phyloP scores from a whole-genome alignment of 2,113 vertebrate species.

The Picathartes gymnocephalus region DNA sequence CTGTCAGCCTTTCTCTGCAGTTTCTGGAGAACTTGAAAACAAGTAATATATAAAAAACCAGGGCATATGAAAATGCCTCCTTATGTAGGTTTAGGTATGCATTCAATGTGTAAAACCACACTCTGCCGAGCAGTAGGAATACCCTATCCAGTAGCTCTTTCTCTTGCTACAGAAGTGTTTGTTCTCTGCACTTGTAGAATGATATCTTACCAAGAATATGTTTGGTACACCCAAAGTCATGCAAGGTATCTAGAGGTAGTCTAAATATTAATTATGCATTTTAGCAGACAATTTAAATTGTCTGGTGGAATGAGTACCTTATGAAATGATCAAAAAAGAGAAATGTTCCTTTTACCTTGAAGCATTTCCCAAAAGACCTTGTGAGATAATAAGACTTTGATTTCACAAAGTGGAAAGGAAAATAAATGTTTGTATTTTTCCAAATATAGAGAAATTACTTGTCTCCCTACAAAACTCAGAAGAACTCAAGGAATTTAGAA shows the following conservation, averaged over 20 bases:
- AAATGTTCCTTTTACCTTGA: neutral
- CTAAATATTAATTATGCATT: neutral
- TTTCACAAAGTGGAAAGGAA: neutral
- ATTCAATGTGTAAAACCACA: neutral
- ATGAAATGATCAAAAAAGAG: neutral
- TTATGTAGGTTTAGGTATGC: neutral
- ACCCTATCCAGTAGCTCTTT: neutral
- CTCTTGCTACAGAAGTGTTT: neutral
- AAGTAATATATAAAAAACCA: neutral
- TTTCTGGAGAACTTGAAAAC: neutral
- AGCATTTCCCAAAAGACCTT: neutral
- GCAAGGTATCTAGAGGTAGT: neutral
- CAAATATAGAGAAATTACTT: neutral
- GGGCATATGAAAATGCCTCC: neutral
- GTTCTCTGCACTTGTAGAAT: neutral
- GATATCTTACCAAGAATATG: neutral
- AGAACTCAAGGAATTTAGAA: neutral
- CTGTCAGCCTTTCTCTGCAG: neutral
- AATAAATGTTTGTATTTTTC: neutral
- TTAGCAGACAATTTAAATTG: neutral
- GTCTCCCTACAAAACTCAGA: neutral
- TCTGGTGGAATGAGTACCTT: neutral
- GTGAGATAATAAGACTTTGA: neutral
- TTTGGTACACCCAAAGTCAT: neutral
- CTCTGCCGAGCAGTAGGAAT: neutral